phyloP scores from a whole-genome alignment of 2,888 invertebrate genomes.

The Nipponacmea schrenckii region DNA sequence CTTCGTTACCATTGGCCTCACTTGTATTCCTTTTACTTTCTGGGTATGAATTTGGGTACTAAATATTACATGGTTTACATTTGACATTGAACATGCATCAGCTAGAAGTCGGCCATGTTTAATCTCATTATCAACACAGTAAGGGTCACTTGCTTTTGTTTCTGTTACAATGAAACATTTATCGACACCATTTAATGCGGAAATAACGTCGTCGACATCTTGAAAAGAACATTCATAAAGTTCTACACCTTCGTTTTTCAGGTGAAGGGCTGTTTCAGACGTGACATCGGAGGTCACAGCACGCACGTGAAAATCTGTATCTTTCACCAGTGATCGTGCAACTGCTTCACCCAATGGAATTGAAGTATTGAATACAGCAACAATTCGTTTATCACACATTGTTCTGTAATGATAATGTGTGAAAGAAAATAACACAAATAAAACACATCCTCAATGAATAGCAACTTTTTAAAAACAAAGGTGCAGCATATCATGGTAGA shows the following conservation, averaged over 20 bases:
- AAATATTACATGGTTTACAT: slow-evolving; percentile 54
- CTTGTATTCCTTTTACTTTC: slow-evolving; percentile 50
- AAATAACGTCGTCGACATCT: slow-evolving; percentile 36
- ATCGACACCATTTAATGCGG: slow-evolving; percentile 39
- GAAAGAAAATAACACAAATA: too few species aligned
- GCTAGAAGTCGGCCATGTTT: slow-evolving; percentile 54
- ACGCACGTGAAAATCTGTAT: slow-evolving; percentile 44
- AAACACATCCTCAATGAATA: too few species aligned
- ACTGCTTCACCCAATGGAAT: slow-evolving; percentile 54
- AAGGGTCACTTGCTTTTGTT: slow-evolving; percentile 50
- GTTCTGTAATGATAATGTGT: too few species aligned
- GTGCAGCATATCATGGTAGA: too few species aligned
- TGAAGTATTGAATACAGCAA: slow-evolving; percentile 55
- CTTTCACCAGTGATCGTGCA: slow-evolving; percentile 43
- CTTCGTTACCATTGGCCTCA: slow-evolving; percentile 60
- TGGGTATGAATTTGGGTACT: slow-evolving; percentile 58
- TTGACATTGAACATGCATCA: slow-evolving; percentile 47
- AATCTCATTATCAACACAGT: slow-evolving; percentile 53
- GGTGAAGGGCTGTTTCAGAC: slow-evolving; percentile 36
- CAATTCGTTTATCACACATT: slow-evolving; percentile 34
- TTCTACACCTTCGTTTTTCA: slow-evolving; percentile 39
- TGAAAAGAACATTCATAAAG: slow-evolving; percentile 44
- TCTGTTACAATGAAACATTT: slow-evolving; percentile 57
- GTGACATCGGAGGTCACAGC: slow-evolving; percentile 44
- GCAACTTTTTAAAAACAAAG: too few species aligned